A percentile compares a stretch with the other conserved stretches of the same genome.
Evolutionary conservation across 2,797 vertebrate species (phyloP).

Genomic region (Hydrolagus colliei): DNA sequence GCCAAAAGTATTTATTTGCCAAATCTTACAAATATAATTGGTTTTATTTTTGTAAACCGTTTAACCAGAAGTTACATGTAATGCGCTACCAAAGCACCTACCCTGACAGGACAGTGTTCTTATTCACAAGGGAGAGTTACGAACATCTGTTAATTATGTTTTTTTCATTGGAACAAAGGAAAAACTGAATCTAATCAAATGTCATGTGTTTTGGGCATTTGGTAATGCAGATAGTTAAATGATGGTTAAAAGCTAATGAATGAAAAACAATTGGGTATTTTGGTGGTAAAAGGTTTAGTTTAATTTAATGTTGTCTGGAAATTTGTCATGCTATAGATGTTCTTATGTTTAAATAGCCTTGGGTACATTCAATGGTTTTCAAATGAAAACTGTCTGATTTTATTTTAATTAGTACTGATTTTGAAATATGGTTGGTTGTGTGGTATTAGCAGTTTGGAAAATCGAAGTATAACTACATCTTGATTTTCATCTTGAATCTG

Average conservation of each 20-base stretch:
- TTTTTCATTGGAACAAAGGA: not conserved
- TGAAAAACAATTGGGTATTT: not conserved
- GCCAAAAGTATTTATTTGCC: not conserved
- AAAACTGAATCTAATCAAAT: not conserved
- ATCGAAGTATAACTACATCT: conserved; percentile 21
- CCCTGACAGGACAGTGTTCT: not conserved
- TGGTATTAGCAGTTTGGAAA: conserved; percentile 19
- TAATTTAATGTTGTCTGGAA: conserved; percentile 1
- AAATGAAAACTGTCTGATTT: not conserved
- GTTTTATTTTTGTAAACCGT: not conserved
- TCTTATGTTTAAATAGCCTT: not conserved
- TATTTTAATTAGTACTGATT: not conserved
- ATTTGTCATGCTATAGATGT: not conserved
- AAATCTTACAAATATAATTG: not conserved
- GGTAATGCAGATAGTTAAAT: not conserved
- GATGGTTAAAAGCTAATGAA: not conserved
- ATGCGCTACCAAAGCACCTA: not conserved
- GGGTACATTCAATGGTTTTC: not conserved
- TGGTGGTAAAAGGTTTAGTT: not conserved
- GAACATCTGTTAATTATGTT: not conserved
- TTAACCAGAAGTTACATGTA: not conserved
- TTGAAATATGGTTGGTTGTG: conserved; percentile 7
- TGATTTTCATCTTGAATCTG: conserved; percentile 8
- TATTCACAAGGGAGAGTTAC: not conserved
- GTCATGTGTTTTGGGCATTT: not conserved